Evolutionary conservation across 2,888 invertebrate species (phyloP).

Genomic region (Caenorhabditis afra): DNA sequence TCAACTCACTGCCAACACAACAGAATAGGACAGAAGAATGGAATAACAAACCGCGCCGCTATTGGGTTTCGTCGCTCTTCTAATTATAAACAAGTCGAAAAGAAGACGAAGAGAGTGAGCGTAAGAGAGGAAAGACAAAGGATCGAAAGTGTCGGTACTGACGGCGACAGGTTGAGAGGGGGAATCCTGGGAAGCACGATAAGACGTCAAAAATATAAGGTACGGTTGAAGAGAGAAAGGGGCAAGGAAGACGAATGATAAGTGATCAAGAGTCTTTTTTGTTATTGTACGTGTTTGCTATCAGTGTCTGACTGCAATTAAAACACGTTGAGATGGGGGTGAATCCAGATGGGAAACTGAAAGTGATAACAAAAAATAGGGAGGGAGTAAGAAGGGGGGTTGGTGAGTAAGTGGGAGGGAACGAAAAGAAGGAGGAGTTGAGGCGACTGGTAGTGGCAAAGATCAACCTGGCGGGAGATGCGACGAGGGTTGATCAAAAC

Average conservation of each 20-base stretch:
- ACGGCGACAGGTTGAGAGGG: background rate
- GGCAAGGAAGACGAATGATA: conserved; percentile 26
- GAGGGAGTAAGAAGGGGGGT: conserved; percentile 14
- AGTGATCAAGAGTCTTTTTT: conserved; percentile 44
- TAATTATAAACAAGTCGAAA: background rate
- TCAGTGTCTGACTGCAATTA: conserved; percentile 45
- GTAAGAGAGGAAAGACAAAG: too few species aligned
- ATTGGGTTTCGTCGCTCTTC: conserved; percentile 3
- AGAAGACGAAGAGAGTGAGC: conserved; percentile 1
- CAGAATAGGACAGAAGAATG: background rate
- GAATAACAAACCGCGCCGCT: background rate
- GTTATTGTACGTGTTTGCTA: conserved; percentile 53
- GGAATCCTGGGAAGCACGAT: background rate
- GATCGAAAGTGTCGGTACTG: too few species aligned
- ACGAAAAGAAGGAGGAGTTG: conserved; percentile 6
- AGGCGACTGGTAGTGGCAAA: conserved; percentile 39
- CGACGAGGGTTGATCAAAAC: conserved; percentile 32
- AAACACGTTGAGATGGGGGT: conserved; percentile 38
- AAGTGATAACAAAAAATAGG: conserved; percentile 47
- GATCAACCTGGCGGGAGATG: conserved; percentile 27
- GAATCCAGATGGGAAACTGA: conserved; percentile 49
- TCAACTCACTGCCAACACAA: background rate
- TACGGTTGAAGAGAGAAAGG: background rate
- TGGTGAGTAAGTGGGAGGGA: conserved; percentile 5
- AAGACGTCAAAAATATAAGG: conserved; percentile 1